Percentiles rank a stretch among this genome's conserved stretches.
These are phyloP conservation scores for Meleagris gallopavo DNA, from an alignment of 2,113 vertebrate genomes.

Conservation along the genomic window DNA sequence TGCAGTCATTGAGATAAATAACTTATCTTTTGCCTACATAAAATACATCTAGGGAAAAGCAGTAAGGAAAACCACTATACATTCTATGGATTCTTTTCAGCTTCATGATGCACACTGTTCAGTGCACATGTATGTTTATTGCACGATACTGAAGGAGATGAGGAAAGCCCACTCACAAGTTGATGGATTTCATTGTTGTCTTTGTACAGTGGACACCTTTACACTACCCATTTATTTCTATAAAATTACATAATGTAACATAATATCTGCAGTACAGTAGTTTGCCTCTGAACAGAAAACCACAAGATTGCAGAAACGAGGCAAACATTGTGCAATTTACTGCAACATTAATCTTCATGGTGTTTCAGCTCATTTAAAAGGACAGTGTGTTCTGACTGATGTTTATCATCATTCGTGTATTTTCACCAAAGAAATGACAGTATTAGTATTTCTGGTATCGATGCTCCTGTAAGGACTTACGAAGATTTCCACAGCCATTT, in stretches of 20 bases:
- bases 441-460: not conserved
- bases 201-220: not conserved
- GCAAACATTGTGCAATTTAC: not conserved
- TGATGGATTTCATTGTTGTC: not conserved
- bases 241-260: not conserved
- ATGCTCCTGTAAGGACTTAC: not conserved
- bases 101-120: not conserved
- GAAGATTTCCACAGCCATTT: constrained; percentile 16
- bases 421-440: not conserved
- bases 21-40: not conserved
- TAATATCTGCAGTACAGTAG: not conserved
- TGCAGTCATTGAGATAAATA: not conserved
- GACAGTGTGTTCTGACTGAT: not conserved
- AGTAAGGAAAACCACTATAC: not conserved
- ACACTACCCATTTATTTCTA: not conserved
- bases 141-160: not conserved
- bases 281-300: not conserved
- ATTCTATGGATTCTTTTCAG: not conserved
- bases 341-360: not conserved
- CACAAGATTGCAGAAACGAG: not conserved
- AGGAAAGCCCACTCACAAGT: not conserved
- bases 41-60: not conserved
- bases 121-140: not conserved
- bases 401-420: not conserved
- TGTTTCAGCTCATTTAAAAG: not conserved